Conservation (phyloP, 2,888 invertebrate species). For the Vanessa cardui region DNA sequence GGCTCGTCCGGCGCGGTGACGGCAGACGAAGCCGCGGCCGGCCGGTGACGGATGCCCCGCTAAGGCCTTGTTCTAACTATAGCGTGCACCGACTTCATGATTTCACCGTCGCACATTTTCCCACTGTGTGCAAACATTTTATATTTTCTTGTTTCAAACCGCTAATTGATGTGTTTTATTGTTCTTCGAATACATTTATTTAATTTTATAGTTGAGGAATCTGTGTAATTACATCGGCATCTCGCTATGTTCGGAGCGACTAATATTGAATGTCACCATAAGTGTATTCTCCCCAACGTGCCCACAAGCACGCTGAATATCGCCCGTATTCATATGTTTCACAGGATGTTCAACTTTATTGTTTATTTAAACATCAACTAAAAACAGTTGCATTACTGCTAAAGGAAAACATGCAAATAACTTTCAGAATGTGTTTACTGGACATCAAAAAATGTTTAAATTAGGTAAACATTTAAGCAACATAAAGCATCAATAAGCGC, state of each 20-base stretch:
- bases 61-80: slow-evolving; percentile 36
- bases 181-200: background rate
- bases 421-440: background rate
- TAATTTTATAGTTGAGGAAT: background rate
- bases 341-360: background rate
- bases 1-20: slow-evolving; percentile 65
- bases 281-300: too few species aligned
- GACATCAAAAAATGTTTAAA: slow-evolving; percentile 17
- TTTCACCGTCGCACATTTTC: slow-evolving; percentile 25
- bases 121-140: slow-evolving; percentile 22
- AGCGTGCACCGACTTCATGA: slow-evolving; percentile 27
- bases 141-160: slow-evolving; percentile 15
- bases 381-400: background rate
- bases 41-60: slow-evolving; percentile 63
- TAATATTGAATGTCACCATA: too few species aligned
- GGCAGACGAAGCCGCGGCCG: slow-evolving; percentile 57
- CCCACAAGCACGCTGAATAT: too few species aligned
- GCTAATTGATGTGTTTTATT: slow-evolving; percentile 15
- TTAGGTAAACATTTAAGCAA: slow-evolving; percentile 20
- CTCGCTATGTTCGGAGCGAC: too few species aligned
- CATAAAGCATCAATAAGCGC: slow-evolving; percentile 16
- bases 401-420: slow-evolving; percentile 1
- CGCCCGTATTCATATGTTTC: background rate
- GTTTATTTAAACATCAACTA: background rate
- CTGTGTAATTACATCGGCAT: background rate